phyloP scores from a whole-genome alignment of 2,888 invertebrate genomes.

The Gerris lacustris region DNA sequence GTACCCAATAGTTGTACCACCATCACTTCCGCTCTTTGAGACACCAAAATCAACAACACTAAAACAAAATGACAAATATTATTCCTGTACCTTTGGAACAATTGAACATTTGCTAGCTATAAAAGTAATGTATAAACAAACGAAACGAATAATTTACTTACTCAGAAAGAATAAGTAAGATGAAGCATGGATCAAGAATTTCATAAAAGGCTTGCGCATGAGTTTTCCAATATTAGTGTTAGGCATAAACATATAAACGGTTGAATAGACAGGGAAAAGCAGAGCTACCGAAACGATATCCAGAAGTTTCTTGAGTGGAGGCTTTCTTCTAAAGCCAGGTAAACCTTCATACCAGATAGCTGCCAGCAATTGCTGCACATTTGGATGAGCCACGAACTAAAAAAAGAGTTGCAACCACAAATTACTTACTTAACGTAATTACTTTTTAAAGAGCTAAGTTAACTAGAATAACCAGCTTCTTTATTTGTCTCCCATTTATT shows the following conservation, averaged over 20 bases:
- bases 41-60: constrained; percentile 86
- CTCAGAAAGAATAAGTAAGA: constrained; percentile 87
- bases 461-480: no score
- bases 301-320: constrained; percentile 55
- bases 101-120: background rate
- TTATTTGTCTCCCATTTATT: no score
- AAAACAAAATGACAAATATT: constrained; percentile 28
- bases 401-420: background rate
- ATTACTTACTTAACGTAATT: no score
- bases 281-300: constrained; percentile 63
- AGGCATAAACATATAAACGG: constrained; percentile 73
- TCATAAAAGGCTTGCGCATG: constrained; percentile 90
- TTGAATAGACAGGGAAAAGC: constrained; percentile 76
- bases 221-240: constrained; percentile 65
- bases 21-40: constrained; percentile 72
- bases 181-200: constrained; percentile 87
- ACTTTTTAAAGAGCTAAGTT: no score
- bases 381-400: constrained; percentile 89
- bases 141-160: constrained; percentile 43
- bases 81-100: background rate
- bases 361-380: constrained; percentile 82
- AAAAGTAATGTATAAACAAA: background rate
- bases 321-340: constrained; percentile 80
- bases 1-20: constrained; percentile 62
- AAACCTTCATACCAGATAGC: constrained; percentile 92